Conservation (phyloP, 2,113 vertebrate species). For the Scophthalmus maximus region DNA sequence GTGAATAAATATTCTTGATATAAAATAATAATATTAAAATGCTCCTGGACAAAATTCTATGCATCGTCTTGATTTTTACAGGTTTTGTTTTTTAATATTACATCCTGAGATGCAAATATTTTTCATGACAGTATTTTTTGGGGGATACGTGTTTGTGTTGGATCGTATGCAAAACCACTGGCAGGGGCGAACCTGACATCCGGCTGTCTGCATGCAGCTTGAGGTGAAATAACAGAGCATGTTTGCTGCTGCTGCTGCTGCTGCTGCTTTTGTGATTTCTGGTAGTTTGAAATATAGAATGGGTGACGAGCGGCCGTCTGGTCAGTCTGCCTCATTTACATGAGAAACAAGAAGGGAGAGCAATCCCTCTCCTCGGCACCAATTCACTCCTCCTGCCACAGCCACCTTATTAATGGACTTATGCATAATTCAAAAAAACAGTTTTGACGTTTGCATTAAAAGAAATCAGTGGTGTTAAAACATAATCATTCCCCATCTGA, state of each 20-base stretch:
- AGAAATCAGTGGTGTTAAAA: constrained; percentile 27
- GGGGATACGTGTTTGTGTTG: not conserved
- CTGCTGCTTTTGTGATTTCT: constrained; percentile 56
- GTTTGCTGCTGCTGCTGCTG: constrained; percentile 39
- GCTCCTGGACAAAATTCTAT: constrained; percentile 1
- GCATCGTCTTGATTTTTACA: not conserved
- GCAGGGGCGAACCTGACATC: constrained; percentile 19
- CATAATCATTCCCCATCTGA: constrained; percentile 36
- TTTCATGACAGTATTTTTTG: constrained; percentile 24
- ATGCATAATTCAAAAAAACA: constrained; percentile 75
- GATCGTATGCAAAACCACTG: constrained; percentile 13
- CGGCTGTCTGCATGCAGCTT: constrained; percentile 16
- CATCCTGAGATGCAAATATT: constrained; percentile 17
- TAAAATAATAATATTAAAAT: constrained; percentile 46
- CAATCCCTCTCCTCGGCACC: constrained; percentile 57
- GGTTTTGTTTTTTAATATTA: not conserved
- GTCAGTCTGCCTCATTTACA: constrained; percentile 77
- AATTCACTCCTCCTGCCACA: constrained; percentile 64
- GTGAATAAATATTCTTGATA: constrained; percentile 29
- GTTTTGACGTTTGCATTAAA: constrained; percentile 58
- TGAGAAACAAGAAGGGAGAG: constrained; percentile 74
- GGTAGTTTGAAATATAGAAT: constrained; percentile 40
- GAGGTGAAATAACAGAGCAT: constrained; percentile 4
- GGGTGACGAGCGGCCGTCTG: constrained; percentile 67
- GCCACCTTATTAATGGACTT: constrained; percentile 67